Evolutionary conservation across 2,113 vertebrate genomes (phyloP).

Genomic region (Oncorhynchus tshawytscha): DNA sequence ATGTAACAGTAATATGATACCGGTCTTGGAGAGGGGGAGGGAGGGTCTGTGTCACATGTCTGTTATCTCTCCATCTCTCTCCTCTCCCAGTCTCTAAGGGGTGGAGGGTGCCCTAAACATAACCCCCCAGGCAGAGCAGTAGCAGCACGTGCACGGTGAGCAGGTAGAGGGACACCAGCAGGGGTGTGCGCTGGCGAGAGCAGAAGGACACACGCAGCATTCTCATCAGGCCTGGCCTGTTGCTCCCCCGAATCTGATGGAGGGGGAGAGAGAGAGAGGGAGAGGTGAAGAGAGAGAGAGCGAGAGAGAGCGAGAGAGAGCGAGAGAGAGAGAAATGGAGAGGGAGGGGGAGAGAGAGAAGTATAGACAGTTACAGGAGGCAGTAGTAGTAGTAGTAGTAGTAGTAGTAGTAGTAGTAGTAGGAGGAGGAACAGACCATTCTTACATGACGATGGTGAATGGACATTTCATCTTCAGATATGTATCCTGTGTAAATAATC

Average conservation of each 20-base stretch:
- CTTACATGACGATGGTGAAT: neutral
- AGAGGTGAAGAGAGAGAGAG: neutral
- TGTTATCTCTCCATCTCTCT: neutral
- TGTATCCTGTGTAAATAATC: neutral
- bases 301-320: constrained; percentile 25
- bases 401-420: neutral
- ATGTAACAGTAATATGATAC: constrained; percentile 33
- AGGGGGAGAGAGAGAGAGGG: neutral
- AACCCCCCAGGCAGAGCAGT: constrained; percentile 86
- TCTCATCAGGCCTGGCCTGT: constrained; percentile 70
- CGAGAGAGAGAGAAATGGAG: constrained; percentile 22
- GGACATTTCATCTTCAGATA: neutral
- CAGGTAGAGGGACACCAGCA: constrained; percentile 81
- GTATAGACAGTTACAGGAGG: neutral
- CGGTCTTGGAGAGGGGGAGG: constrained; percentile 12
- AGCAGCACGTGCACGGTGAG: constrained; percentile 84
- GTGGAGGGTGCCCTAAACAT: constrained; percentile 72
- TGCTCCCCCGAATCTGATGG: constrained; percentile 75
- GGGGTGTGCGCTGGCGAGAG: constrained; percentile 82
- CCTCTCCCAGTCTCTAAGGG: constrained; percentile 13
- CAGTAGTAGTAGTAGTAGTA: neutral
- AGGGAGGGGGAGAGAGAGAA: neutral
- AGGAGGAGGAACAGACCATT: constrained; percentile 6
- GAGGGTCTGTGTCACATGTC: constrained; percentile 22
- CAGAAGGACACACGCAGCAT: constrained; percentile 75